phyloP scores from a whole-genome alignment of 2,113 vertebrate species.

The Bettongia penicillata region DNA sequence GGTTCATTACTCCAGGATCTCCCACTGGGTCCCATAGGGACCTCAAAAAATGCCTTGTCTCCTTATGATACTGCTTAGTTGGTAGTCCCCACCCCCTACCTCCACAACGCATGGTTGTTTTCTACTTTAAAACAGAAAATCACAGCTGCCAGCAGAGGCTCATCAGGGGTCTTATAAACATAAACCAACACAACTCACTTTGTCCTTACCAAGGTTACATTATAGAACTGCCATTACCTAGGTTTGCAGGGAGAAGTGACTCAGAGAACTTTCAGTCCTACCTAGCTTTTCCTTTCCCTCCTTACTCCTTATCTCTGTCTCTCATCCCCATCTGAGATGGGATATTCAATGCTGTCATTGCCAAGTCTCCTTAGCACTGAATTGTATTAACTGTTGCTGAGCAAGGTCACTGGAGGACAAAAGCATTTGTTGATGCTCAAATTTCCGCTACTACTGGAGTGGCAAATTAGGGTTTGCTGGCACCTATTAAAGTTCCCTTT shows the following conservation, averaged over 20 bases:
- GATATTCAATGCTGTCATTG: neutral
- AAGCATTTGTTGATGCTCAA: neutral
- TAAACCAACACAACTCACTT: neutral
- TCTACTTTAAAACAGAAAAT: slow-evolving; percentile 24
- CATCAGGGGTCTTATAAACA: neutral
- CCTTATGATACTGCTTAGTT: neutral
- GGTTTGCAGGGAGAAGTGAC: neutral
- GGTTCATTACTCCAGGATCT: neutral
- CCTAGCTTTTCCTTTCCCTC: neutral
- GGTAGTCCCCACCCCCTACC: neutral
- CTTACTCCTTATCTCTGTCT: neutral
- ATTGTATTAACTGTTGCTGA: neutral
- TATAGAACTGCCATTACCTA: neutral
- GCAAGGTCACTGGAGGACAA: neutral
- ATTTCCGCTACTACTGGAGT: neutral
- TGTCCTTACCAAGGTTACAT: neutral
- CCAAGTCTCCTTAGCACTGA: neutral
- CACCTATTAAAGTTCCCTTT: neutral
- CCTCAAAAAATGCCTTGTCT: neutral
- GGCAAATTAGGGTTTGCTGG: neutral
- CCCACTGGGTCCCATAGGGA: neutral
- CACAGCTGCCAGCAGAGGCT: neutral
- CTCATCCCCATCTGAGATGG: neutral
- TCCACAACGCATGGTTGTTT: neutral
- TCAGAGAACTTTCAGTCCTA: neutral